Base-by-base conservation (phyloP, 2,888 invertebrate species). In the Sesia bembeciformis region DNA sequence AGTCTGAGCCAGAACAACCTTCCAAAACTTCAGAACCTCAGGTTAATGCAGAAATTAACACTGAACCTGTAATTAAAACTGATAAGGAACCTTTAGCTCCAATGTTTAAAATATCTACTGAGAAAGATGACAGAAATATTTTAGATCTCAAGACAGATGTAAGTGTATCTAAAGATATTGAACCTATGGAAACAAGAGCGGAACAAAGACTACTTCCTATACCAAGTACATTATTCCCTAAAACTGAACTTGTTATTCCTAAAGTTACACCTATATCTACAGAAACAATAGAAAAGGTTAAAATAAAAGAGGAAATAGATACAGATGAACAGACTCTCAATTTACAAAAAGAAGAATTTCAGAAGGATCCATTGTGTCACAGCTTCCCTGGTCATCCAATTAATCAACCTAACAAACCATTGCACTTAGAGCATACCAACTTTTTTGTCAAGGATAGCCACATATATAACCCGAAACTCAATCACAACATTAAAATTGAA, bases 171-270 rank as follows among this genome's bases (percentile, higher is more conserved):
- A 86, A 84, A 66, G 72, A 65, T 56, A 57, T 65, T 52, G 89
- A 89, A 53, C 59, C 72, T 58, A 38, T 50, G 38, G 39, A 50
- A 50, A 50, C 38, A 39, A 50, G 39, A 39, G 5, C 38, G 4
- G 86, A 85, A 59, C 64, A 74, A 40, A 76, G 83, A 67, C 69
- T 81, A 40, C 69, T 75, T 42, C 57, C 74, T 57, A 65, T 78
- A 53, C 74, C 70, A 59, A 73, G 67, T 66, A 60, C 74, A 56
- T 71, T 83, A 62, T 89, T 81, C 70, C 82, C 91, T 58, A 92
- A 92, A 85, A 91, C 92, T 49, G 92, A 92, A 76, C 83, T 92
- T 58, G 92, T 92, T 60, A 92, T 92, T 68, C 92, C 92, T 40
- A 92, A 91, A 78, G 89, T 91, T 54, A 87, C 89, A 49, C 88